Evolutionary conservation across 2,113 vertebrate genomes (phyloP).

Genomic region (Gnathonemus echidnorhynchus): DNA sequence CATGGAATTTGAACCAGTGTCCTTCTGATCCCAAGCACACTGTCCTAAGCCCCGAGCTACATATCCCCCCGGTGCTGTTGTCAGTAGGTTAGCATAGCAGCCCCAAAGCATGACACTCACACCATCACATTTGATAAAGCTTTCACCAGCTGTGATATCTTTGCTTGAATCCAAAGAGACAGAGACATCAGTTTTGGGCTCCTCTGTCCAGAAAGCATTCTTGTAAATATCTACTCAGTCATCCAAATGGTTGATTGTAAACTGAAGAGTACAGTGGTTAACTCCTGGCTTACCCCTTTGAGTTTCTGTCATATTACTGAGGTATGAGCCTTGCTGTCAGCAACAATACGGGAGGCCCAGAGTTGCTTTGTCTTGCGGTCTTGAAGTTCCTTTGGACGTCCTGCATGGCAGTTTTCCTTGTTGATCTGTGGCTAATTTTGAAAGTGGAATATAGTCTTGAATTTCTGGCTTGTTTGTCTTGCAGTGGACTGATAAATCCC

Average conservation of each 20-base stretch:
- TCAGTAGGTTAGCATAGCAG: neutral
- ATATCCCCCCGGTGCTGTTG: neutral
- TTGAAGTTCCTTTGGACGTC: neutral
- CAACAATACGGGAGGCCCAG: neutral
- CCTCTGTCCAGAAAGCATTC: neutral
- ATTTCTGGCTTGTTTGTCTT: neutral
- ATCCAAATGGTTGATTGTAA: neutral
- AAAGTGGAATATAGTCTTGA: neutral
- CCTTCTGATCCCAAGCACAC: neutral
- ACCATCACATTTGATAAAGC: neutral
- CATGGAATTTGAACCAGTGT: neutral
- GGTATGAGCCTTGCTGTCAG: neutral
- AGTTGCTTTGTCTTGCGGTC: neutral
- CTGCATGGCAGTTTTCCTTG: neutral
- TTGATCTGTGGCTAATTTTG: neutral
- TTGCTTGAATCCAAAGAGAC: neutral
- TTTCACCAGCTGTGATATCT: neutral
- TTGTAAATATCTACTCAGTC: neutral
- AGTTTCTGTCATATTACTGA: neutral
- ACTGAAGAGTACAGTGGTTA: neutral
- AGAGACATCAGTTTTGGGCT: neutral
- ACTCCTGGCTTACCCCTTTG: neutral
- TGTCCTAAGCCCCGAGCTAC: neutral
- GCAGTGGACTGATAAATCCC: neutral
- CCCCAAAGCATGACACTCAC: neutral